phyloP scores from a whole-genome alignment of 2,888 invertebrate genomes.

The Sclerodermus sp. region DNA sequence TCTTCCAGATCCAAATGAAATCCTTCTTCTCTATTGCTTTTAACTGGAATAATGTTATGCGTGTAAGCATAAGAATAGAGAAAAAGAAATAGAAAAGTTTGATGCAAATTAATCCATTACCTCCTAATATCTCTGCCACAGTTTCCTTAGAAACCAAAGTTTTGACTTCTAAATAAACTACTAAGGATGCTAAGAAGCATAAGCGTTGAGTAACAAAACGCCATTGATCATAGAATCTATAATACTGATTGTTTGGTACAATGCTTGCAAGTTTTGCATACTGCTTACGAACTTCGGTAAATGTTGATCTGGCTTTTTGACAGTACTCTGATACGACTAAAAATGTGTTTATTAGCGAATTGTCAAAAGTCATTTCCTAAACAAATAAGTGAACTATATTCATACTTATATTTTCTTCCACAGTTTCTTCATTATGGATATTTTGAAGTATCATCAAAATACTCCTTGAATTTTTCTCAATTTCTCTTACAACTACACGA shows the following conservation, averaged over 20 bases:
- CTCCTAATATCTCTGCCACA: conserved; percentile 75
- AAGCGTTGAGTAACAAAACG: conserved; percentile 78
- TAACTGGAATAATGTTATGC: conserved; percentile 64
- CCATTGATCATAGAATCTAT: conserved; percentile 89
- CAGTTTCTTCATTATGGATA: conserved; percentile 73
- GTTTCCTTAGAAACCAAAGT: conserved; percentile 74
- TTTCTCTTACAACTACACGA: conserved; percentile 70
- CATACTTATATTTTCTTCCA: conserved; percentile 67
- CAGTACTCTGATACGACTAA: conserved; percentile 67
- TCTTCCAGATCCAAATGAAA: conserved; percentile 92
- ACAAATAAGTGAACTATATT: conserved; percentile 3
- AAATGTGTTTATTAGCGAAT: no score
- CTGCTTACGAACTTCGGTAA: conserved; percentile 67
- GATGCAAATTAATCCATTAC: no score
- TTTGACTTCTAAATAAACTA: conserved; percentile 79
- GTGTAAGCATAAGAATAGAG: no score
- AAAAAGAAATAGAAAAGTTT: no score
- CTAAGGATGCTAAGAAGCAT: conserved; percentile 75
- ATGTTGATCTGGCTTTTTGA: conserved; percentile 65
- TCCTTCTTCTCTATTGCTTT: conserved; percentile 69
- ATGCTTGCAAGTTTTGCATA: conserved; percentile 68
- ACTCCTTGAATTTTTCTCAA: conserved; percentile 78
- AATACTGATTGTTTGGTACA: conserved; percentile 79
- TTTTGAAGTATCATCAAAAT: conserved; percentile 78
- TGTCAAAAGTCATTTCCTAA: conserved; percentile 9